Base-by-base conservation (phyloP, 2,113 vertebrate species). In the Numenius arquata region DNA sequence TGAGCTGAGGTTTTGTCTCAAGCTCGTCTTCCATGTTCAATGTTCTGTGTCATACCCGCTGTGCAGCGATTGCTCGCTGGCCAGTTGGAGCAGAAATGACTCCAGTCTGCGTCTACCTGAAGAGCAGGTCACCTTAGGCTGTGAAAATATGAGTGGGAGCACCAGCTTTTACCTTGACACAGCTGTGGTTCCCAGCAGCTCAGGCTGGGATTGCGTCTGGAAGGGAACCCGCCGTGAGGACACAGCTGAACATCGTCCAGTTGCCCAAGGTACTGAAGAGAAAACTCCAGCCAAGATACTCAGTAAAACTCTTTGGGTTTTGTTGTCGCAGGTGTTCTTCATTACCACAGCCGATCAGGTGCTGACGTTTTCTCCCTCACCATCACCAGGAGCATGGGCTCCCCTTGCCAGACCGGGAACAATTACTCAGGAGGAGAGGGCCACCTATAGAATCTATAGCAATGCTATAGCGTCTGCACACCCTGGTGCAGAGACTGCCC, bases 381-480 rank as follows among this genome's bases (percentile, higher is more conserved):
- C 32, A 52, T 74, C 65, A 41, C 59, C 43, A 32, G 58, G 56
- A 82, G 22, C 38, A 1, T 4, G 34, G 41, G 55, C 56, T 85
- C 10, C 25, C 40, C n/a, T 40, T 10, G 5, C 20, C 68, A 74
- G 77, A 2, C 65, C 30, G 48, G 77, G 43, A 63, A 22, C 25
- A 59, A 22, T 36, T 48, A 5, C 6, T 70, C 15, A 29, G 32
- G 15, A 67, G 32, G 29, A 58, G 22, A 41, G 5, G 17, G 19
- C 68, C 68, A 41, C 47, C 52, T 29, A 2, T 4, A 75, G 73
- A 36, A 19, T 2, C 40, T 12, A 7, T 4, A 67, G 61, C 26
- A 52, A n/a, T 0, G 4, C 32, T 6, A 11, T 26, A 67, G 55
- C 1, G 0, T 23, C 58, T 52, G 15, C 58, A 2, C 4, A 16